Conservation (phyloP, 2,113 vertebrate species). For the Gymnobelideus leadbeateri region DNA sequence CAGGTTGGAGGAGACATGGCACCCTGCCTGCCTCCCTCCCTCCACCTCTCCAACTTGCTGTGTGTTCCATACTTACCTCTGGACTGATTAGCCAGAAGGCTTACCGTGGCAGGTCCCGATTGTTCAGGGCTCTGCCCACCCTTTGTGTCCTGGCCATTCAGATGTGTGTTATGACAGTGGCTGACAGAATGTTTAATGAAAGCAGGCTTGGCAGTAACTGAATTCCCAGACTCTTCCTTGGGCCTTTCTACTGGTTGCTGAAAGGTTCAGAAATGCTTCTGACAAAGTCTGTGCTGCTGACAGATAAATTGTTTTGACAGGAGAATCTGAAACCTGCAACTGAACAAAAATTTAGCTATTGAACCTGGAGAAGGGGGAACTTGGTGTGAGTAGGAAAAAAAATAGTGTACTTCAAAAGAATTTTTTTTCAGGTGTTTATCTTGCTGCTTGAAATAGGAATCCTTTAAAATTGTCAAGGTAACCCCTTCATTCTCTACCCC, state of each 20-base stretch:
- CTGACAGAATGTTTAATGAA: conserved; percentile 88
- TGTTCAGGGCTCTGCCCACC: conserved; percentile 84
- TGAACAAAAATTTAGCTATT: conserved; percentile 68
- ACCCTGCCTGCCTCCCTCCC: not conserved
- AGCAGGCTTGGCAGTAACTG: conserved; percentile 80
- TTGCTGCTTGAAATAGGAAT: not conserved
- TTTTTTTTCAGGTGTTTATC: conserved; percentile 46
- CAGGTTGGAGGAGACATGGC: not conserved
- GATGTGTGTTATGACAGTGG: conserved; percentile 86
- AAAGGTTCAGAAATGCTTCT: conserved; percentile 80
- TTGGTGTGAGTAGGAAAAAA: conserved; percentile 24
- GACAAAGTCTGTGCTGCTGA: conserved; percentile 79
- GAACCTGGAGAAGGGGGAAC: conserved; percentile 53
- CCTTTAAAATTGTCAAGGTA: not conserved
- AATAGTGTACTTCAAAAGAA: conserved; percentile 52
- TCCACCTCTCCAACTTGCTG: conserved; percentile 22
- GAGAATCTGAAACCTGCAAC: conserved; percentile 74
- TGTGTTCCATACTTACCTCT: conserved; percentile 86
- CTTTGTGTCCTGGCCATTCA: conserved; percentile 87
- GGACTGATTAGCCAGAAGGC: conserved; percentile 88
- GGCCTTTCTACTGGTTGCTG: conserved; percentile 74
- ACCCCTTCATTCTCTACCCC: not conserved
- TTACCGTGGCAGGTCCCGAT: conserved; percentile 83
- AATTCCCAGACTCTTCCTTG: conserved; percentile 76
- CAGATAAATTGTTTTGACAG: conserved; percentile 81